Percentiles rank a stretch among this genome's conserved stretches.
Evolutionary conservation across 1,140 invertebrate species (phyloP).

Genomic region (Trichonephila clavipes): DNA sequence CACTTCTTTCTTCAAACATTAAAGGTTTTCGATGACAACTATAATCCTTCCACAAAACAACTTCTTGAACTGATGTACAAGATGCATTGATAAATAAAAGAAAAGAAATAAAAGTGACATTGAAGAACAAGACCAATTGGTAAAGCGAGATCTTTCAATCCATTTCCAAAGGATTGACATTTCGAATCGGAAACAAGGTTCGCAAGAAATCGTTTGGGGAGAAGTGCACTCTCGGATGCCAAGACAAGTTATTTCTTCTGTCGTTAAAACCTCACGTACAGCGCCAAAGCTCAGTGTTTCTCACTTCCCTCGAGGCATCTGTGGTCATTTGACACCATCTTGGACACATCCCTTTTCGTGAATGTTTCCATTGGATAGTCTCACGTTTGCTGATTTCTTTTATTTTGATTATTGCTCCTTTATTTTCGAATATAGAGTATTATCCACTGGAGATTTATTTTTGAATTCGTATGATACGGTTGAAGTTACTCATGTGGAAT

Average conservation of each 20-base stretch:
- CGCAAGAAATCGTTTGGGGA: slow-evolving; percentile 27
- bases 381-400: not conserved
- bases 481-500: too few species aligned
- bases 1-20: too few species aligned
- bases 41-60: not conserved
- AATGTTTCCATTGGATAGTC: not conserved
- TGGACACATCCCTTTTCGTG: not conserved
- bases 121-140: not conserved
- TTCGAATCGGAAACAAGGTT: slow-evolving; percentile 66
- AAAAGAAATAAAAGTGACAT: too few species aligned
- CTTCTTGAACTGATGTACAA: not conserved
- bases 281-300: slow-evolving; percentile 36
- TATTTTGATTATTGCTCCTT: not conserved
- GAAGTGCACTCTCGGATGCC: not conserved
- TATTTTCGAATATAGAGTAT: not conserved
- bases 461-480: too few species aligned
- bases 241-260: slow-evolving; percentile 63
- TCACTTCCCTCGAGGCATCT: slow-evolving; percentile 1
- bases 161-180: slow-evolving; percentile 63
- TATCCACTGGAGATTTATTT: too few species aligned
- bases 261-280: slow-evolving; percentile 64
- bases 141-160: slow-evolving; percentile 61
- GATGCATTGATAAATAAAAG: not conserved
- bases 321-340: slow-evolving; percentile 38
- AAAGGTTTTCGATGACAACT: too few species aligned